phyloP scores from a whole-genome alignment of 30 jellyfish, hydroid and myxozoan genomes.

The Pseudorhiza aurosa region DNA sequence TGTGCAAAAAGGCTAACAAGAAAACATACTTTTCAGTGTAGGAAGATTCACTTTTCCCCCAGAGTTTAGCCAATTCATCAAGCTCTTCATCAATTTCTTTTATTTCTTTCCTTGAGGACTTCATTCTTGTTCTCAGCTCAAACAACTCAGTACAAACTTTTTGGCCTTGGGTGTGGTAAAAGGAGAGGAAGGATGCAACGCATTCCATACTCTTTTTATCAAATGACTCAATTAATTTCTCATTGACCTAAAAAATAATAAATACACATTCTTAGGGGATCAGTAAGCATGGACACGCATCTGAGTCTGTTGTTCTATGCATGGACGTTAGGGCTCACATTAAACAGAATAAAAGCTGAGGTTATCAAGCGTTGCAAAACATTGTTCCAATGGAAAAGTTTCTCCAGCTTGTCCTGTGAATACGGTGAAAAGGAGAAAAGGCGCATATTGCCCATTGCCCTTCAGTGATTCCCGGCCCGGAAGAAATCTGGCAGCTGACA shows the following conservation, averaged over 20 bases:
- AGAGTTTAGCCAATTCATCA: constrained; percentile 45
- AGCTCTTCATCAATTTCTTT: constrained; percentile 50
- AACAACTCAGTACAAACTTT: constrained; percentile 18
- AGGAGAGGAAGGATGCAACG: constrained; percentile 70
- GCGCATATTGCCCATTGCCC: no score
- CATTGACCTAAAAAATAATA: constrained; percentile 70
- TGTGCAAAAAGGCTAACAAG: not conserved
- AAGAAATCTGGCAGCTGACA: no score
- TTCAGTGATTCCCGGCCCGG: no score
- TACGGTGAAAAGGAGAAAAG: no score
- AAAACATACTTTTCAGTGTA: constrained; percentile 36
- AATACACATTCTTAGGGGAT: no score
- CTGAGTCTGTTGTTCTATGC: no score
- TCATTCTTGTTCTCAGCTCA: constrained; percentile 23
- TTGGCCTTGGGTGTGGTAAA: constrained; percentile 60
- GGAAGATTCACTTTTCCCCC: constrained; percentile 11
- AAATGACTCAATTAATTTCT: constrained; percentile 77
- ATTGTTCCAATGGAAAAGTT: no score
- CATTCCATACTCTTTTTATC: constrained; percentile 82
- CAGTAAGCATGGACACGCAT: no score
- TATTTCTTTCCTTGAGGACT: constrained; percentile 30
- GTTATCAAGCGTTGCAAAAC: no score
- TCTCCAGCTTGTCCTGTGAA: no score
- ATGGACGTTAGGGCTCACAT: no score
- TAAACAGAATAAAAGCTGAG: no score